Evolutionary conservation across 2,113 vertebrate genomes (phyloP), one percentile per base, ranked within the genome.

Genomic region (Cariama cristata): DNA sequence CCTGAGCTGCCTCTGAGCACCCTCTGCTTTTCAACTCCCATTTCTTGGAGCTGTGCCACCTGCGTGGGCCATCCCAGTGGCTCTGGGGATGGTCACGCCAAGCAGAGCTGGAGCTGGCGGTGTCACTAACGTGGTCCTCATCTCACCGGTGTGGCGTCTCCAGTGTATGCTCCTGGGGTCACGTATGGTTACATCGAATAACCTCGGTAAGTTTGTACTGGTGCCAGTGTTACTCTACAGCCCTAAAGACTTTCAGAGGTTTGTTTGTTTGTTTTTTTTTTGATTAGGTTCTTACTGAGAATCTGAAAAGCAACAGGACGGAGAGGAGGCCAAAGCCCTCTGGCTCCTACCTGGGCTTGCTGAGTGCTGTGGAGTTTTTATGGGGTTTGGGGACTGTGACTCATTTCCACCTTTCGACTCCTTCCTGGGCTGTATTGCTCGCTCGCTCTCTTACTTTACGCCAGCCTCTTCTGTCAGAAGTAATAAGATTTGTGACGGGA

Each of bases 141-240:
- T 38, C 38, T 38, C 38, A 8, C 38, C 38, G 38, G 38, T 8
- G 7, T 38, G 8, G 38, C 38, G 38, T 38, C 38, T 38, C 38
- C 38, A 38, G 38, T 38, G 38, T 38, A 38, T 38, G 38, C 7
- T 38, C 47, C 35, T 14, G 47, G 22, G 47, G 47, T 27, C 28
- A 5, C 28, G 2, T 21, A 9, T 35, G 4, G 4, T 11, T 12
- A 3, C 28, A 3, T 6, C 28, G 19, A 1, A 14, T 11, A 24
- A 24, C n/a, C 28, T 4, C 6, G 4, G 21, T 8, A 11, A 50
- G 27, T 4, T 16, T 12, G 32, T 42, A 2, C 32, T 2, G 56
- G 20, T 24, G 38, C 32, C 1, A 14, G 9, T 2, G 21, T 63
- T 26, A 5, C 27, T 15, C 38, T 49, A 6, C 55, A 28, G 80